These are phyloP conservation scores for Chromobotia macracanthus DNA, from an alignment of 2,797 vertebrate species.

Conservation along the genomic window DNA sequence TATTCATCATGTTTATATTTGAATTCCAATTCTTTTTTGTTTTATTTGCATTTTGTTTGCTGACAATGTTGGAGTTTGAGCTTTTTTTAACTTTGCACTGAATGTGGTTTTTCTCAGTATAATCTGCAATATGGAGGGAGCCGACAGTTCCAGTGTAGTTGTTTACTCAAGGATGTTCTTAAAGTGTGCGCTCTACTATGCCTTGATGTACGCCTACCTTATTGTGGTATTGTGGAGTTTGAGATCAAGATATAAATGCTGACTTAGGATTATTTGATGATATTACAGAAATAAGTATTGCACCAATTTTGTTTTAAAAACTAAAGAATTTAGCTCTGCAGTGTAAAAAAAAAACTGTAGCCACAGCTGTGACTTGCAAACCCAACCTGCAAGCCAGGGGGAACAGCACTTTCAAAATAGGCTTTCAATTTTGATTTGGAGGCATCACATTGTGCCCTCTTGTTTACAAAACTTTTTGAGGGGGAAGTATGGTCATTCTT, in stretches of 20 bases:
- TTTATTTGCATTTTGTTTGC: constrained; percentile 78
- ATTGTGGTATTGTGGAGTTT: constrained; percentile 90
- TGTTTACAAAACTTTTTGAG: constrained; percentile 96
- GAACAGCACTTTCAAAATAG: constrained; percentile 98
- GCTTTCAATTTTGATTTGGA: constrained; percentile 96
- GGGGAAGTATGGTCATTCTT: constrained; percentile 96
- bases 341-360: constrained; percentile 97
- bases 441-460: constrained; percentile 86
- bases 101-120: constrained; percentile 89
- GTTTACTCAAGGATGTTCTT: constrained; percentile 97
- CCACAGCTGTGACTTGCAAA: constrained; percentile 97
- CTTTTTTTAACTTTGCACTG: constrained; percentile 96
- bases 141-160: constrained; percentile 91
- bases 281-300: constrained; percentile 88
- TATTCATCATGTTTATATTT: constrained; percentile 87
- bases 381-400: constrained; percentile 85
- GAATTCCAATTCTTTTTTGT: constrained; percentile 83
- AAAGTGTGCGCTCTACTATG: constrained; percentile 91
- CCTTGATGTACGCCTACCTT: constrained; percentile 95
- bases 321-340: constrained; percentile 97
- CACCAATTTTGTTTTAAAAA: constrained; percentile 94
- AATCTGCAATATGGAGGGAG: constrained; percentile 85
- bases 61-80: constrained; percentile 90
- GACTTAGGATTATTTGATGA: constrained; percentile 89
- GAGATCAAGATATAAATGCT: constrained; percentile 87